Base-by-base conservation (phyloP, 2,113 vertebrate species). In the Orthonyx spaldingii region DNA sequence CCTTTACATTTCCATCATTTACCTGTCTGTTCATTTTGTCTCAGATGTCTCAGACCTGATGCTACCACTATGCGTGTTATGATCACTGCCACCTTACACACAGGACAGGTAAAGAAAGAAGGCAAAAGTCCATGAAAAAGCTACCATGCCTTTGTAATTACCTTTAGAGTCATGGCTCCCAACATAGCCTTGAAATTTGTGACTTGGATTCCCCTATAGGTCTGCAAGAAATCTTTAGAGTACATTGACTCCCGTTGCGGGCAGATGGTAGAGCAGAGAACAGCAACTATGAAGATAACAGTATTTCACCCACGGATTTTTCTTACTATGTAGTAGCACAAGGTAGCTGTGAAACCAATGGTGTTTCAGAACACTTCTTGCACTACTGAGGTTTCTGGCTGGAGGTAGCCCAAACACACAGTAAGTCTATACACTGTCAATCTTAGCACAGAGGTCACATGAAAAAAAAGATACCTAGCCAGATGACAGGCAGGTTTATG, bases 231-330 rank as follows among this genome's bases (percentile, higher is more conserved):
- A 60, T 53, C 47, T 63, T 91, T 46, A 44, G 52, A 46, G 37
- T 44, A 7, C 44, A 70, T 64, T 49, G 32, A 21, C 44, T 90
- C 56, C 47, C 0, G 1, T 64, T 64, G 79, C 83, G 81, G 88
- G 46, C 77, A 90, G 90, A 93, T 44, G 84, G 89, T 10, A 41
- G 59, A 87, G 59, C 46, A 87, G 78, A 71, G 61, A 91, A 72
- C 30, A 72, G 78, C 4, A 3, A 53, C 82, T 80, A 44, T 24
- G 55, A 91, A 91, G 71, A 57, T 55, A 80, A 81, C 52, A 86
- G 32, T 21, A 35, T 64, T 86, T 66, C 68, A 90, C 55, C 35
- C 85, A 84, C 14, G 81, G 52, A 37, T 86, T 88, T 96, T 63
- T 66, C 64, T 46, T 88, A 60, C 4, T 12, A 59, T 22, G 17